Conservation (phyloP, 1,140 invertebrate species). For the Drosophila jambulina region DNA sequence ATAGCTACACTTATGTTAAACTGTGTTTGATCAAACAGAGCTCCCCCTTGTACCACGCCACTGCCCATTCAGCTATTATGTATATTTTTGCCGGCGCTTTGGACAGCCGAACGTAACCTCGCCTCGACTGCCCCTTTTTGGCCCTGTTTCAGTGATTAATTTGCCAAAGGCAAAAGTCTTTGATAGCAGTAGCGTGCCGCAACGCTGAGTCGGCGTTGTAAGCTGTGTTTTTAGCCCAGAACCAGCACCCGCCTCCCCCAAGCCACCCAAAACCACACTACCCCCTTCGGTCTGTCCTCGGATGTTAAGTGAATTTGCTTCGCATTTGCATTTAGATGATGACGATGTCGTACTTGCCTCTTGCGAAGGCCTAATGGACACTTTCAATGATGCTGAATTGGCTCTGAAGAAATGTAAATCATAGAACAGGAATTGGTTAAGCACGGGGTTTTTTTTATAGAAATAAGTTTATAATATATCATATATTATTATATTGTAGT, state of each 20-base stretch:
- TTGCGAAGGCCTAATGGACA: slow-evolving; percentile 29
- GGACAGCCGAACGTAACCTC: slow-evolving; percentile 48
- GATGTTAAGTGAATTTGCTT: slow-evolving; percentile 69
- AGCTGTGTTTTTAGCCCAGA: slow-evolving; percentile 30
- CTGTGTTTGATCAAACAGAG: neutral
- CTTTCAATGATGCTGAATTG: slow-evolving; percentile 26
- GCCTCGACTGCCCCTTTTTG: slow-evolving; percentile 27
- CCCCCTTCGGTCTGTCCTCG: slow-evolving; percentile 28
- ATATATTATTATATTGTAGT: neutral
- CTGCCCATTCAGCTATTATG: slow-evolving; percentile 26
- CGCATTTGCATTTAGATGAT: slow-evolving; percentile 79
- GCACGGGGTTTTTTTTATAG: neutral
- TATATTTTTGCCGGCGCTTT: slow-evolving; percentile 56
- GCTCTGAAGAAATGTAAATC: neutral
- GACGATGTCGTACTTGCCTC: slow-evolving; percentile 55
- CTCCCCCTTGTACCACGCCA: slow-evolving; percentile 3
- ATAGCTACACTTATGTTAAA: neutral
- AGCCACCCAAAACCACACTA: neutral
- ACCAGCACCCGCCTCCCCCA: slow-evolving; percentile 2
- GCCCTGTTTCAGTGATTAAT: slow-evolving; percentile 68
- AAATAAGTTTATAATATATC: neutral
- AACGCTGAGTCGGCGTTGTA: slow-evolving; percentile 49
- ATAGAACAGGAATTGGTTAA: neutral
- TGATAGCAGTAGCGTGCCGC: slow-evolving; percentile 79
- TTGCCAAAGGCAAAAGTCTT: slow-evolving; percentile 80